Base-by-base conservation (phyloP, 2,888 invertebrate genomes). In the Deilephila porcellus region DNA sequence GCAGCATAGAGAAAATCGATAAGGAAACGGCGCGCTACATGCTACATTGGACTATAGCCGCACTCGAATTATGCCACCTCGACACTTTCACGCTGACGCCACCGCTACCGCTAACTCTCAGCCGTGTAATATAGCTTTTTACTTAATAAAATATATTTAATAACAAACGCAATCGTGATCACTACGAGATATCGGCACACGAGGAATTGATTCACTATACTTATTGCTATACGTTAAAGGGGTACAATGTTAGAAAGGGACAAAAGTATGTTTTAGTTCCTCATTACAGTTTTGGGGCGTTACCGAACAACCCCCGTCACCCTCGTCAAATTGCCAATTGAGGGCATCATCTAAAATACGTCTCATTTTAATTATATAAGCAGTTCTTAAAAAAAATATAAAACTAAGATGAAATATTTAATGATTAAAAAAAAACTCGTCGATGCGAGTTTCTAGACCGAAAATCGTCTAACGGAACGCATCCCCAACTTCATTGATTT, bases 1-100 rank as follows among this genome's bases (percentile, higher is more conserved):
- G 93, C 94, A 91, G 94, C 91, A 92, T 90, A 88, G 90, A 90
- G 92, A 94, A 93, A 94, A 94, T 94, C 94, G 93, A 94, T 94
- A 94, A 91, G 90, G 90, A 90, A 91, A 91, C 91, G 86, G 88
- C 90, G 90, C 90, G 90, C 87, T 90, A 90, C 90, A 89, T 90
- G 89, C 89, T 90, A 90, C 89, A 89, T 88, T 83, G 88, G 86
- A 85, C 81, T 82, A 85, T 86, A 84, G 85, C 86, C 85, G 83
- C 88, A 85, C 87, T 87, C 79, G 84, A 86, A 84, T 88, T 83
- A 83, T 84, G 83, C 85, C 83, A 84, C 86, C 85, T 82, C 83
- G 82, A 85, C 87, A 88, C 88, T 87, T 88, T 87, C 83, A 85
- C 87, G 56, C 32, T 34, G 56, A 52, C 63, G 63, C 56, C 53